Conservation (phyloP, 2,888 invertebrate species). For the Steinernema hermaphroditum region DNA sequence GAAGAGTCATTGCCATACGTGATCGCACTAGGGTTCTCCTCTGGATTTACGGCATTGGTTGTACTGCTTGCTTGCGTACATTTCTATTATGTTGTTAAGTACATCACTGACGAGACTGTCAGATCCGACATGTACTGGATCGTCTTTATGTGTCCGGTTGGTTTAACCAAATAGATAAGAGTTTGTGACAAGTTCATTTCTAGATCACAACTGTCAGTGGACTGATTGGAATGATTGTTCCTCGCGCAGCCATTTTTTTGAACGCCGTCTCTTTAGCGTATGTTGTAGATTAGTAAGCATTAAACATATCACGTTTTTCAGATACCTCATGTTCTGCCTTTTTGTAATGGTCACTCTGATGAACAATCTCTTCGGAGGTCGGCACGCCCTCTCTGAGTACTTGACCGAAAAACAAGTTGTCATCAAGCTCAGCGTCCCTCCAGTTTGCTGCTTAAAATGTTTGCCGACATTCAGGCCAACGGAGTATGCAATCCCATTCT, state of each 20-base stretch:
- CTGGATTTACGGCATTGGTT: neutral
- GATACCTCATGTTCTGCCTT: slow-evolving; percentile 64
- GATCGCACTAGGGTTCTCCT: neutral
- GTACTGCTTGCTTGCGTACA: slow-evolving; percentile 55
- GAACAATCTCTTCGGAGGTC: slow-evolving; percentile 61
- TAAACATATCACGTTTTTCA: no score
- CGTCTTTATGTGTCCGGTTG: slow-evolving; percentile 62
- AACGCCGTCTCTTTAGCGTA: slow-evolving; percentile 64
- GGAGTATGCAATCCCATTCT: slow-evolving; percentile 30
- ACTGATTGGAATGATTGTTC: slow-evolving; percentile 62
- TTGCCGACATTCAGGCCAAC: slow-evolving; percentile 46
- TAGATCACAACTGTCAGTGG: slow-evolving; percentile 60
- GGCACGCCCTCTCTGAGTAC: slow-evolving; percentile 56
- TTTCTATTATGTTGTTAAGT: slow-evolving; percentile 58
- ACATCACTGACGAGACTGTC: slow-evolving; percentile 60
- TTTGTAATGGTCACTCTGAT: slow-evolving; percentile 62
- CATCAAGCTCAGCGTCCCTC: slow-evolving; percentile 42
- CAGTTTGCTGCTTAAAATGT: slow-evolving; percentile 48
- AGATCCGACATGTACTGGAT: slow-evolving; percentile 62
- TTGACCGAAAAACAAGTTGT: slow-evolving; percentile 37
- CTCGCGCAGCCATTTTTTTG: slow-evolving; percentile 60
- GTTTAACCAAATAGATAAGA: slow-evolving; percentile 31
- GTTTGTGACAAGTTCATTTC: slow-evolving; percentile 31
- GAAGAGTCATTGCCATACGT: slow-evolving; percentile 11
- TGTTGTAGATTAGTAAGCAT: no score